Evolutionary conservation across 2,888 invertebrate species (phyloP).

Genomic region (Autographa gamma): DNA sequence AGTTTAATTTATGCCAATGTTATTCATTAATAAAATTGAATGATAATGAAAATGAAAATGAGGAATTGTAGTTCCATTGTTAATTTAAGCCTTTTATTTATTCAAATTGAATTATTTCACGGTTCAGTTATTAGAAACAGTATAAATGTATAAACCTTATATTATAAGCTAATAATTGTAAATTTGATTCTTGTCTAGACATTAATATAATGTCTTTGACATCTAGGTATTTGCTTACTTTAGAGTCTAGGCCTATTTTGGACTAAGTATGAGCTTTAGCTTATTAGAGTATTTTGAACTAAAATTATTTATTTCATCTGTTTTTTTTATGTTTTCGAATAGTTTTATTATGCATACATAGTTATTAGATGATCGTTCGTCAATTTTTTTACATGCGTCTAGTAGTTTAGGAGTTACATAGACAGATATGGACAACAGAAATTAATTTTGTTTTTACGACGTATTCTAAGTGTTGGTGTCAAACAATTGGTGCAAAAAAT

Average conservation of each 20-base stretch:
- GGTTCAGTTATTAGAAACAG: not conserved
- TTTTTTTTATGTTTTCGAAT: too few relatives aligned
- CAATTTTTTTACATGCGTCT: too few relatives aligned
- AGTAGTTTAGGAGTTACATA: too few relatives aligned
- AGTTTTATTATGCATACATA: too few relatives aligned
- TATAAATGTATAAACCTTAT: not conserved
- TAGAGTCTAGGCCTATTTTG: not conserved
- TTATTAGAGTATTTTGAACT: not conserved
- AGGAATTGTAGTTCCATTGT: not conserved
- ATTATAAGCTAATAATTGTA: too few relatives aligned
- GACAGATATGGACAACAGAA: too few relatives aligned
- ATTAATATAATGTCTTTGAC: not conserved
- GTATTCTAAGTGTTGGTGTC: too few relatives aligned
- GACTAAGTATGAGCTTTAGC: not conserved
- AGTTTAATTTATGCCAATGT: not conserved
- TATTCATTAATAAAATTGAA: conserved; percentile 4
- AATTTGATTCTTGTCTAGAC: not conserved
- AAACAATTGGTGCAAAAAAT: too few relatives aligned
- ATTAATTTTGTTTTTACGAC: too few relatives aligned
- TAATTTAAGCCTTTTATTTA: not conserved
- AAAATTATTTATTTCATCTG: too few relatives aligned
- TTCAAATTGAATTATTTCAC: not conserved
- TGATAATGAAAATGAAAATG: not conserved
- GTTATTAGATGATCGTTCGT: too few relatives aligned
- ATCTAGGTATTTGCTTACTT: not conserved